Evolutionary conservation across 53 echinoderm and acorn worm genomes (phyloP), one percentile per base, ranked within the genome.

Genomic region (Holothuria scabra): DNA sequence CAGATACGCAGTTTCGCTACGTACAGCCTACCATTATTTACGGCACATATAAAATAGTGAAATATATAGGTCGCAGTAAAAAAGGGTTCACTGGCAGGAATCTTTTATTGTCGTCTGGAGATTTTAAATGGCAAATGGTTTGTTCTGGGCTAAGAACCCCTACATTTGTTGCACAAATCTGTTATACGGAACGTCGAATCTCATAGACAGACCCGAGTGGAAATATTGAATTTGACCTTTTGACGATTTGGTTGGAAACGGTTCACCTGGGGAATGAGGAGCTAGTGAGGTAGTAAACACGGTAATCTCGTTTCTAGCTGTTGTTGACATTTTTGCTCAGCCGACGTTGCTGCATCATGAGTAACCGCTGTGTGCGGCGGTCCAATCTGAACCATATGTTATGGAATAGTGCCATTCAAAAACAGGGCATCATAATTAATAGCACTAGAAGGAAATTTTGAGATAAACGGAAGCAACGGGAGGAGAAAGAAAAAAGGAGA

Each of bases 161-260:
- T 46, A 48, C 46, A n/a, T 72, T 48, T 72, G 46, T 72, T 72
- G 48, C 46, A 41, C 41, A 72, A 26, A 72, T 72, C 48, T 26
- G 24, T 12, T 19, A 22, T 25, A 44, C 34, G 72, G 72, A 72
- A 72, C 72, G 26, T 48, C 46, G 72, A 48, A 72, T 44, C 41
- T 46, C 52, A 52, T 44, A 72, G 25, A 5, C 72, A 16, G 8
- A 6, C 26, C 14, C 0, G 0, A 46, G 72, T 72, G 48, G 44
- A 65, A 29, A 72, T 13, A 22, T 72, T 72, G 72, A 72, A 38
- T 24, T 23, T 48, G 72, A 72, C 72, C 72, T 72, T 72, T 72
- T 20, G 37, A 72, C 46, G 72, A 72, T 46, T 34, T 72, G 72
- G 44, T 72, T 24, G 44, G 34, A 48, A 46, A n/a, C 72, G 48